Evolutionary conservation across 2,797 vertebrate genomes (phyloP).

Genomic region (Lycodopsis pacificus): DNA sequence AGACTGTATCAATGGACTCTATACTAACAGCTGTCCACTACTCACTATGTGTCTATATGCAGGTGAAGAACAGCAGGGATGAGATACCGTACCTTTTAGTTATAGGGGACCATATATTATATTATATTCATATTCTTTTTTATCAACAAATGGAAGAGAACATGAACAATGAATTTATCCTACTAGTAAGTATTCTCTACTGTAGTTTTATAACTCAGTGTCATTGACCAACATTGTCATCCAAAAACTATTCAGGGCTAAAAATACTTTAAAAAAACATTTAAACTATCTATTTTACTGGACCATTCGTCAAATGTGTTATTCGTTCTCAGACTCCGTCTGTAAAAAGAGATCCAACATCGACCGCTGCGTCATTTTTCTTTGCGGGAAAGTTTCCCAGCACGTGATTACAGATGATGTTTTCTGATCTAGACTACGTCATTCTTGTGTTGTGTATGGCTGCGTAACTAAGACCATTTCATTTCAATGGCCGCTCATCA

Average conservation of each 20-base stretch:
- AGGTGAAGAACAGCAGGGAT: background rate
- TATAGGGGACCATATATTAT: background rate
- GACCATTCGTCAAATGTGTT: too few relatives aligned
- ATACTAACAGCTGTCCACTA: conserved; percentile 7
- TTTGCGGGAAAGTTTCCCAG: too few relatives aligned
- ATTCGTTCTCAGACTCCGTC: too few relatives aligned
- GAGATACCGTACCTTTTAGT: background rate
- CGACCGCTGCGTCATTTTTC: too few relatives aligned
- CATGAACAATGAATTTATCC: background rate
- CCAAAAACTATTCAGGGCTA: background rate
- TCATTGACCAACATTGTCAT: background rate
- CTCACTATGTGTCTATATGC: background rate
- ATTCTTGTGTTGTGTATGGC: too few relatives aligned
- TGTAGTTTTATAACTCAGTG: background rate
- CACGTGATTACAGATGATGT: too few relatives aligned
- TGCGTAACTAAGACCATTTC: too few relatives aligned
- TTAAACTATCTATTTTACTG: too few relatives aligned
- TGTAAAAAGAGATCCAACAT: too few relatives aligned
- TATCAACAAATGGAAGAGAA: background rate
- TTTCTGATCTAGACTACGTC: too few relatives aligned
- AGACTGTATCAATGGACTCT: background rate
- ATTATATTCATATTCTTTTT: background rate
- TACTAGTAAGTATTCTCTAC: background rate
- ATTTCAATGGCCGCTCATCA: background rate
- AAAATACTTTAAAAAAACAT: too few relatives aligned